These are phyloP conservation scores for Sialis fuliginosa DNA, from an alignment of 2,888 invertebrate species.

Conservation along the genomic window DNA sequence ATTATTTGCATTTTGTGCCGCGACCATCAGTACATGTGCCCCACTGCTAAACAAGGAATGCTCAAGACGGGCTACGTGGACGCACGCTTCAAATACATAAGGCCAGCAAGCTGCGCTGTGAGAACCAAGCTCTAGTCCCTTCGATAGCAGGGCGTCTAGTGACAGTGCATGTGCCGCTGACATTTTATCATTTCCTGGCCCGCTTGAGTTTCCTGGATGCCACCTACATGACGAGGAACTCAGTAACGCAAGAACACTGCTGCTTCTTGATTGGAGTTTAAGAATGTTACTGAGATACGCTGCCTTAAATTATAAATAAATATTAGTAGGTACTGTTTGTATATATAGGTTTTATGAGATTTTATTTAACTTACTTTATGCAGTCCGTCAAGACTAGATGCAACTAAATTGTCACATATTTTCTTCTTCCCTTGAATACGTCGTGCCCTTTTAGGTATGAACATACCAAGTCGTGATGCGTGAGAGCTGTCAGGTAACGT, in stretches of 20 bases:
- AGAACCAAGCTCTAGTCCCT: slow-evolving; percentile 76
- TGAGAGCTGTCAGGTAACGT: slow-evolving; percentile 19
- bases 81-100: slow-evolving; percentile 85
- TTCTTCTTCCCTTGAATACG: slow-evolving; percentile 34
- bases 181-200: slow-evolving; percentile 35
- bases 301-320: slow-evolving; percentile 30
- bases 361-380: slow-evolving; percentile 42
- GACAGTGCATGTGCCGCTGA: slow-evolving; percentile 81
- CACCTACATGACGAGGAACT: slow-evolving; percentile 81
- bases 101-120: slow-evolving; percentile 92
- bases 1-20: slow-evolving; percentile 44
- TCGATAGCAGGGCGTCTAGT: slow-evolving; percentile 69
- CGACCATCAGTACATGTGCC: slow-evolving; percentile 42
- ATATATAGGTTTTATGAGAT: neutral
- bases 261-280: slow-evolving; percentile 78
- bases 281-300: slow-evolving; percentile 78
- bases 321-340: neutral
- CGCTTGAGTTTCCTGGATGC: slow-evolving; percentile 31
- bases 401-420: slow-evolving; percentile 60
- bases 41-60: slow-evolving; percentile 75
- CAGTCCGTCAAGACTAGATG: slow-evolving; percentile 72
- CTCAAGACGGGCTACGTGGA: slow-evolving; percentile 82
- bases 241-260: slow-evolving; percentile 70
- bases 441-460: slow-evolving; percentile 35
- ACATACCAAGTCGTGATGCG: slow-evolving; percentile 31